Evolutionary conservation across 1,140 invertebrate genomes (phyloP).

Genomic region (Panulirus ornatus): DNA sequence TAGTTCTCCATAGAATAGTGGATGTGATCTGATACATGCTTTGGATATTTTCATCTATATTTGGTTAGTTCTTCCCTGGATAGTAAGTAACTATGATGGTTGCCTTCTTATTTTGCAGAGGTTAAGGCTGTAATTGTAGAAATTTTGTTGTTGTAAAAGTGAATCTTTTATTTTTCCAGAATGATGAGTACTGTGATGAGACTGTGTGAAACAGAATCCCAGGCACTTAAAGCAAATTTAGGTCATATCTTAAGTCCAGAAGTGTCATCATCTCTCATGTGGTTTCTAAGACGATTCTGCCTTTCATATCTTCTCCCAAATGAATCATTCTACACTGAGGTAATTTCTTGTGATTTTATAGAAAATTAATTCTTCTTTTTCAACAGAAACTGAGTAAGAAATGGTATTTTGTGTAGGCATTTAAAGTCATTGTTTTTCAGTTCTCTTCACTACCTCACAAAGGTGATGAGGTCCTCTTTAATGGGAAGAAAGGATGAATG

Average conservation of each 20-base stretch:
- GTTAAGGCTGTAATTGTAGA: background rate
- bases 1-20: too few relatives aligned
- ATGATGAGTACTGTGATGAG: conserved; percentile 84
- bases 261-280: conserved; percentile 87
- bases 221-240: conserved; percentile 72
- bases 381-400: too few relatives aligned
- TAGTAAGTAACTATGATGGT: too few relatives aligned
- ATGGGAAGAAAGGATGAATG: too few relatives aligned
- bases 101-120: too few relatives aligned
- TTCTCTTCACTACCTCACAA: too few relatives aligned
- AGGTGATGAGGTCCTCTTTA: too few relatives aligned
- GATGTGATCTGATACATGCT: too few relatives aligned
- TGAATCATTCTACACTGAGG: conserved; percentile 85
- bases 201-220: conserved; percentile 80
- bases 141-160: background rate
- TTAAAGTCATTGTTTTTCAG: too few relatives aligned
- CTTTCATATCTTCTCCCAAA: conserved; percentile 86
- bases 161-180: conserved; percentile 77
- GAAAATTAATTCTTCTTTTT: background rate
- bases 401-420: too few relatives aligned
- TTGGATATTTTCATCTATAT: too few relatives aligned
- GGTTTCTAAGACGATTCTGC: conserved; percentile 89
- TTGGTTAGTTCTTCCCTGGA: too few relatives aligned
- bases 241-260: conserved; percentile 87
- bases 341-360: conserved; percentile 73